Evolutionary conservation across 2,113 vertebrate genomes (phyloP).

Genomic region (Callionymus lyra): DNA sequence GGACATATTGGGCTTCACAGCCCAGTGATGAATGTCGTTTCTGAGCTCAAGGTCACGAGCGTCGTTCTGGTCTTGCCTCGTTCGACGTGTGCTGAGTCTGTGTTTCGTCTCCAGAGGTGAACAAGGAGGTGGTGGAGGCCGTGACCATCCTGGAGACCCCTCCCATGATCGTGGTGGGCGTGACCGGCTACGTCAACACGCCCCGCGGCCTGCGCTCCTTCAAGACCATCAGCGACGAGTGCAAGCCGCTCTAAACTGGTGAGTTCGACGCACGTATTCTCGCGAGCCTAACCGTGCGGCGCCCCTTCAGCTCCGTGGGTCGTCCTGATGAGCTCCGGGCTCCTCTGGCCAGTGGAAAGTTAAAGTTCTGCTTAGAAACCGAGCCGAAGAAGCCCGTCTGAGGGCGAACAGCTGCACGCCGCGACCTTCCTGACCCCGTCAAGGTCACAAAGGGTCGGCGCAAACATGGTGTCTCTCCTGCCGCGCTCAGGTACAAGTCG

Average conservation of each 20-base stretch:
- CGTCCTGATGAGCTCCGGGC: slow-evolving; percentile 92
- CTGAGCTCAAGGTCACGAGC: too few species aligned
- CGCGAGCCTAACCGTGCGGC: slow-evolving; percentile 51
- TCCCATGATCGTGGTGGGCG: slow-evolving; percentile 91
- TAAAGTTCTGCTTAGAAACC: slow-evolving; percentile 84
- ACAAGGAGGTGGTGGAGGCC: slow-evolving; percentile 95
- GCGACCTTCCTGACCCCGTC: slow-evolving; percentile 64
- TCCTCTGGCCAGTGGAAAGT: slow-evolving; percentile 96
- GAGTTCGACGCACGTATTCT: slow-evolving; percentile 44
- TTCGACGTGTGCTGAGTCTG: too few species aligned
- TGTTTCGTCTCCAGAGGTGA: slow-evolving; percentile 77
- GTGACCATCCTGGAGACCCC: slow-evolving; percentile 93
- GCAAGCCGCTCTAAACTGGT: slow-evolving; percentile 99
- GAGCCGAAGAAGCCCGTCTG: slow-evolving; percentile 42
- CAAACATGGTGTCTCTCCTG: slow-evolving; percentile 51
- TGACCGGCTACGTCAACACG: slow-evolving; percentile 86
- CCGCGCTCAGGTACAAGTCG: slow-evolving; percentile 93
- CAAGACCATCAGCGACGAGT: slow-evolving; percentile 96
- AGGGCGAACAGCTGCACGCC: slow-evolving; percentile 51
- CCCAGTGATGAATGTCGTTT: slow-evolving; percentile 74
- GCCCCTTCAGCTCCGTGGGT: slow-evolving; percentile 87
- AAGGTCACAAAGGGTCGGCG: slow-evolving; percentile 67
- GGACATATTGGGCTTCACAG: slow-evolving; percentile 62
- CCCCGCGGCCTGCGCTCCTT: slow-evolving; percentile 89
- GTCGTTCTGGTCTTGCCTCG: too few species aligned